Conservation (phyloP, 2,888 invertebrate genomes). For the Alcis repandata region DNA sequence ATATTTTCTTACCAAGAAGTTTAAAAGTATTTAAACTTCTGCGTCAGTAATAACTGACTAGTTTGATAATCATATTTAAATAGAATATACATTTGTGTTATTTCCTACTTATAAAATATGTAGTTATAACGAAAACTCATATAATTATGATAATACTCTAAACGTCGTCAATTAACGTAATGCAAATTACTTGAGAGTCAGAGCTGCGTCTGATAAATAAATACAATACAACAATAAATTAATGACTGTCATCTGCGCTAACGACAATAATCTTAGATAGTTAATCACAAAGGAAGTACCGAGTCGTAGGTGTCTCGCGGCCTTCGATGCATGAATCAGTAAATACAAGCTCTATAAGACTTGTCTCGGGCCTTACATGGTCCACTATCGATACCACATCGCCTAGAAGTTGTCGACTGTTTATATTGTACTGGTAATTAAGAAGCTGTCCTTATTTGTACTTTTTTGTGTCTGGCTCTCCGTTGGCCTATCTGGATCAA, state of each 20-base stretch:
- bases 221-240: slow-evolving; percentile 22
- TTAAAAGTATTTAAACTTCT: too few relatives aligned
- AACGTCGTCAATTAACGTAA: slow-evolving; percentile 8
- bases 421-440: slow-evolving; percentile 15
- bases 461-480: slow-evolving; percentile 12
- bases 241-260: slow-evolving; percentile 20
- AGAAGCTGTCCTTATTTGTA: slow-evolving; percentile 18
- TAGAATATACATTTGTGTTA: too few relatives aligned
- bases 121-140: neutral
- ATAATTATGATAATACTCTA: neutral
- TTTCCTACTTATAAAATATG: too few relatives aligned
- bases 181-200: slow-evolving; percentile 13
- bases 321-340: slow-evolving; percentile 51
- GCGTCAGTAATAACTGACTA: too few relatives aligned
- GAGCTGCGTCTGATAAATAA: slow-evolving; percentile 15
- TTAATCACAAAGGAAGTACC: slow-evolving; percentile 42
- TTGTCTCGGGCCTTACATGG: slow-evolving; percentile 45
- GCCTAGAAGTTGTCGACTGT: slow-evolving; percentile 21
- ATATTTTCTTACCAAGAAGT: too few relatives aligned
- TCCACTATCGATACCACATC: slow-evolving; percentile 28
- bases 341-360: slow-evolving; percentile 30
- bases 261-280: slow-evolving; percentile 28
- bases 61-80: too few relatives aligned
- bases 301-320: slow-evolving; percentile 42
- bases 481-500: slow-evolving; percentile 8